A percentile compares a stretch with the other conserved stretches of the same genome.
These are phyloP conservation scores for Formica exsecta DNA, from an alignment of 1,140 invertebrate genomes.

Conservation along the genomic window DNA sequence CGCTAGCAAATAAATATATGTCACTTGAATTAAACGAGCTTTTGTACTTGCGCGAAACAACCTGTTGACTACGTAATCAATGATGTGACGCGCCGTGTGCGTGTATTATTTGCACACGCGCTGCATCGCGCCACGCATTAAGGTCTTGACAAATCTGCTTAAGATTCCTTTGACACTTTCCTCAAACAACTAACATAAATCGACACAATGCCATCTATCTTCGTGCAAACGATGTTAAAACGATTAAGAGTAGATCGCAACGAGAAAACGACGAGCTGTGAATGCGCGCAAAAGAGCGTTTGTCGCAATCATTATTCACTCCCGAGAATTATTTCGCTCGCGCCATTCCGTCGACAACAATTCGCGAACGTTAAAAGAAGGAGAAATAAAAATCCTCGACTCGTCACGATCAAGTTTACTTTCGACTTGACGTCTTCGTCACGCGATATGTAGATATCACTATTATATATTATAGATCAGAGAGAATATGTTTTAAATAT, in stretches of 20 bases:
- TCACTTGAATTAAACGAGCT: conserved; percentile 40
- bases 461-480: background rate
- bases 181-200: conserved; percentile 54
- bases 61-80: conserved; percentile 65
- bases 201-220: conserved; percentile 41
- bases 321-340: conserved; percentile 41
- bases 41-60: conserved; percentile 58
- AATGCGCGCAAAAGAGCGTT: background rate
- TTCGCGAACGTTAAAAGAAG: background rate
- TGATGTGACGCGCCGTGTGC: background rate
- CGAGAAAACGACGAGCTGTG: background rate
- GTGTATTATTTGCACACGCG: conserved; percentile 51
- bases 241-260: conserved; percentile 23
- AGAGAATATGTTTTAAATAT: background rate
- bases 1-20: background rate
- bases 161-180: conserved; percentile 44
- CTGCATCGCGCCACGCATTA: conserved; percentile 16
- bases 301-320: conserved; percentile 6
- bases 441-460: background rate
- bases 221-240: conserved; percentile 53
- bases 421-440: background rate
- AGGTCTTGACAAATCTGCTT: conserved; percentile 55
- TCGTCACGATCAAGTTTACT: background rate
- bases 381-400: background rate
- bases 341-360: background rate